Conservation (phyloP, 2,888 invertebrate genomes). For the Acanthococcus lagerstroemiae region DNA sequence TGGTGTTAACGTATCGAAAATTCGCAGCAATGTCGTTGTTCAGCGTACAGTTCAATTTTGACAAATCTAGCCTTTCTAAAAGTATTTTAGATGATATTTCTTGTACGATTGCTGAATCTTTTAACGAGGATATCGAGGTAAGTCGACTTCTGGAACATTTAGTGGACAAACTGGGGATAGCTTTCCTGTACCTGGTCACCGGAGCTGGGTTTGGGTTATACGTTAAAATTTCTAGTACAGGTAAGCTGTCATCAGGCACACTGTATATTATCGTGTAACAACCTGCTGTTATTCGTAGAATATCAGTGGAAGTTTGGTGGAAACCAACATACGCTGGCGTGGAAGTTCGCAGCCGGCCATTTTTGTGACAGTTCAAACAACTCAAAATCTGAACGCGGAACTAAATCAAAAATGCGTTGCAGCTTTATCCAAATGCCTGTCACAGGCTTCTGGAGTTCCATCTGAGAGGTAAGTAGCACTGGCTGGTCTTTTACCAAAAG, state of each 20-base stretch:
- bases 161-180: too few species aligned
- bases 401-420: background rate
- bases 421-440: conserved; percentile 1
- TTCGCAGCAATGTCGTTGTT: conserved; percentile 12
- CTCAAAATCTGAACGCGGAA: background rate
- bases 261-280: too few species aligned
- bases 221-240: too few species aligned
- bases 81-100: background rate
- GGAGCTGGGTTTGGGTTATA: too few species aligned
- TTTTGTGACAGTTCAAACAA: conserved; percentile 2
- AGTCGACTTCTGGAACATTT: too few species aligned
- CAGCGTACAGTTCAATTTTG: conserved; percentile 17
- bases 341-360: background rate
- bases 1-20: too few species aligned
- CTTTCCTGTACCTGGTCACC: too few species aligned
- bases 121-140: background rate
- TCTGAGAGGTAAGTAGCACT: background rate
- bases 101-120: conserved; percentile 4
- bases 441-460: background rate
- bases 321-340: conserved; percentile 1
- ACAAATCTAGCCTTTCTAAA: conserved; percentile 5
- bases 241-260: too few species aligned
- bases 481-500: background rate
- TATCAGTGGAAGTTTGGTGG: conserved; percentile 1
- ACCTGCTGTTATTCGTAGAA: background rate